These are phyloP conservation scores for Thunnus maccoyii DNA, from an alignment of 2,113 vertebrate species.

Conservation along the genomic window DNA sequence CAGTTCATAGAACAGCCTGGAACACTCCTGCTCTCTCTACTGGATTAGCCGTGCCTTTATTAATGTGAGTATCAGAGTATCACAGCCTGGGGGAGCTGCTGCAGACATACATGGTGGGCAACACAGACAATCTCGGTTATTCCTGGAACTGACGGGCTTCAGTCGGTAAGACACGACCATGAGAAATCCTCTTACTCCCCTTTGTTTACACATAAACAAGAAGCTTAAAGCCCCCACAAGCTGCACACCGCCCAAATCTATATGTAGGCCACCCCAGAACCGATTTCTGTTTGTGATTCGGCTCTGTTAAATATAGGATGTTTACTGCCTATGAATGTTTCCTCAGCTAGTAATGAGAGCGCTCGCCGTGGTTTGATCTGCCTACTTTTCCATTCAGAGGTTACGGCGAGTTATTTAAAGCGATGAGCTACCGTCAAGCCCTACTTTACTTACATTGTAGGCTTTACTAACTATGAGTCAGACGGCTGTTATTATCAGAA, in stretches of 20 bases:
- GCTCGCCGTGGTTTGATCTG: constrained; percentile 10
- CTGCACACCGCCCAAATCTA: background rate
- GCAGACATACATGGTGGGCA: constrained; percentile 47
- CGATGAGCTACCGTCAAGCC: background rate
- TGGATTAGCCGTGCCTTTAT: background rate
- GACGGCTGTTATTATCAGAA: background rate
- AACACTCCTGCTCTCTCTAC: background rate
- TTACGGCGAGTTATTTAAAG: background rate
- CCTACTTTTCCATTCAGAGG: constrained; percentile 21
- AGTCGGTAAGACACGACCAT: constrained; percentile 29
- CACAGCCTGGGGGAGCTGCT: background rate
- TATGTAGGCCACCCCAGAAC: background rate
- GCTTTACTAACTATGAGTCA: background rate
- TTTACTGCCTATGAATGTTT: constrained; percentile 18
- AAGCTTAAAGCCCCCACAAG: background rate
- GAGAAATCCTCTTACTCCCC: constrained; percentile 35
- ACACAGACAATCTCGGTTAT: constrained; percentile 31
- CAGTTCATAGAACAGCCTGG: background rate
- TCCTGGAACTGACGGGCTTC: constrained; percentile 49
- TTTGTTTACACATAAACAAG: background rate
- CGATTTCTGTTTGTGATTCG: background rate
- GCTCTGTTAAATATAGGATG: background rate
- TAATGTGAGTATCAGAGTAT: too few relatives aligned
- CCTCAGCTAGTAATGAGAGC: constrained; percentile 11
- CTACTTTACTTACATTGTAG: background rate